Evolutionary conservation across 2,797 vertebrate species (phyloP).

Genomic region (Trachurus trachurus): DNA sequence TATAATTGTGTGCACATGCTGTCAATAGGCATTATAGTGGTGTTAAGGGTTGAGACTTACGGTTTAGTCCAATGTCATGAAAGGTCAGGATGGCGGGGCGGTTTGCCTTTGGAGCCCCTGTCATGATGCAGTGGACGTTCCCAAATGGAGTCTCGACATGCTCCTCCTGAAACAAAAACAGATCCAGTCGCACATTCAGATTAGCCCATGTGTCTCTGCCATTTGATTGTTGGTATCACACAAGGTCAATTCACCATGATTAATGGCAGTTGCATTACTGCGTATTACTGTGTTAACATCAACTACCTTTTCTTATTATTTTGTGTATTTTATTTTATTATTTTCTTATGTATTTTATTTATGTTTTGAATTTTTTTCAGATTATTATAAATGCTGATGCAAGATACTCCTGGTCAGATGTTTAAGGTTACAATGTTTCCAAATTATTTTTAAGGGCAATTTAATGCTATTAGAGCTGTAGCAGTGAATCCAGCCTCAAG

Average conservation of each 20-base stretch:
- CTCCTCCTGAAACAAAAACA: constrained; percentile 87
- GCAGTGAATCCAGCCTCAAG: background rate
- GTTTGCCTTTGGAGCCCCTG: constrained; percentile 87
- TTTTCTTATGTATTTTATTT: too few relatives aligned
- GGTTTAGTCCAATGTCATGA: constrained; percentile 95
- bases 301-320: background rate
- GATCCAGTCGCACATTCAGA: background rate
- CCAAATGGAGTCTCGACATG: constrained; percentile 93
- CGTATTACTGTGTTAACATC: background rate
- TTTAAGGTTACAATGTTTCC: background rate
- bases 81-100: constrained; percentile 93
- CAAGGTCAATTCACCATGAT: background rate
- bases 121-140: constrained; percentile 90
- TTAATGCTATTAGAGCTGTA: background rate
- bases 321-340: too few relatives aligned
- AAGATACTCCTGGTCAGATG: background rate
- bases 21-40: background rate
- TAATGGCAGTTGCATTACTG: background rate
- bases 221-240: background rate
- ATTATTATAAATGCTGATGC: background rate
- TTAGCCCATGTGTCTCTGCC: background rate
- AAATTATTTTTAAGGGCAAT: background rate
- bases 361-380: background rate
- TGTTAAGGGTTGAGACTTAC: constrained; percentile 80
- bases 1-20: background rate